These are phyloP conservation scores for Nyctibius grandis DNA, from an alignment of 2,797 vertebrate genomes.

Conservation along the genomic window DNA sequence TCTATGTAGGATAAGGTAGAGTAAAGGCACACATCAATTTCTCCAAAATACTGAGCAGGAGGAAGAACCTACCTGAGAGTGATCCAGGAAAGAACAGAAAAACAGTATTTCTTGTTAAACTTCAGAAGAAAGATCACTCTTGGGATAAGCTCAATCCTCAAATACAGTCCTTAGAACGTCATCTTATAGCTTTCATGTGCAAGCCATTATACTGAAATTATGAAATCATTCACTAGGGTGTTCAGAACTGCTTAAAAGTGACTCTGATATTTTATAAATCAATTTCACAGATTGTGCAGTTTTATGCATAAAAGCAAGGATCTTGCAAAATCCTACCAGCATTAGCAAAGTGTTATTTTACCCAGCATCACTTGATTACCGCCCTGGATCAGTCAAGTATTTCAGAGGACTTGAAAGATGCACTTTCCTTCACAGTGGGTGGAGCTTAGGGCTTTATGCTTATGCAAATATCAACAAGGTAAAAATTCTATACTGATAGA, in stretches of 20 bases:
- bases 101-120: neutral
- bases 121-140: neutral
- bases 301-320: neutral
- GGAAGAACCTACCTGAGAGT: neutral
- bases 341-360: neutral
- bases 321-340: neutral
- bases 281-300: neutral
- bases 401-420: neutral
- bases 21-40: neutral
- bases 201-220: neutral
- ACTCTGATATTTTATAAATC: neutral
- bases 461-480: neutral
- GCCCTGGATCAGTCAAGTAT: neutral
- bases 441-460: neutral
- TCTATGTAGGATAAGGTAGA: neutral
- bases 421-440: neutral
- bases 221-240: neutral
- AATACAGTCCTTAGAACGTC: neutral
- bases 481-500: neutral
- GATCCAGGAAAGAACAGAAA: neutral
- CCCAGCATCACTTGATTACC: neutral
- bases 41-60: neutral
- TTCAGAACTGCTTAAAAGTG: neutral
- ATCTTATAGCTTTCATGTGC: neutral
- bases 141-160: neutral